phyloP scores from a whole-genome alignment of 2,888 invertebrate genomes.

The Macrosoma leucophasiata region DNA sequence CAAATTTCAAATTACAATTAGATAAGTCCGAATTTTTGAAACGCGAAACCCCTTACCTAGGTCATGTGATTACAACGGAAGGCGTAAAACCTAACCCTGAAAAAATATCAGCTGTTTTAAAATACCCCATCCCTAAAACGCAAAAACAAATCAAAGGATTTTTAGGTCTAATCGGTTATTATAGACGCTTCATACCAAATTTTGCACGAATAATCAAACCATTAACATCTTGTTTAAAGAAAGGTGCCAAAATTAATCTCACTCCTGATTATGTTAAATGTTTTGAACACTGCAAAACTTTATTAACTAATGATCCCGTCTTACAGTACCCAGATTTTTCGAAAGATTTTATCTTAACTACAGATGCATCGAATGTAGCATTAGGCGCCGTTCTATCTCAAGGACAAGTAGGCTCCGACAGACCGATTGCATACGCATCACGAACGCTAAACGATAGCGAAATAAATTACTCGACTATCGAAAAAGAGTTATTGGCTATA shows the following conservation, averaged over 20 bases:
- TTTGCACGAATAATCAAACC: conserved; percentile 18
- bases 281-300: conserved; percentile 20
- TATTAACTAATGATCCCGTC: conserved; percentile 30
- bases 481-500: conserved; percentile 31
- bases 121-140: conserved; percentile 9
- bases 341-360: conserved; percentile 21
- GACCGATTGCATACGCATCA: conserved; percentile 24
- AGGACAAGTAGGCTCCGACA: conserved; percentile 23
- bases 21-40: conserved; percentile 30
- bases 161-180: conserved; percentile 15
- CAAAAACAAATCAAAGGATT: conserved; percentile 14
- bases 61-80: conserved; percentile 13
- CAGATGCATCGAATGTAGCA: conserved; percentile 26
- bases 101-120: conserved; percentile 26
- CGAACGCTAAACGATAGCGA: conserved; percentile 29
- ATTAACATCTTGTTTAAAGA: conserved; percentile 13
- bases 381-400: conserved; percentile 27
- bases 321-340: conserved; percentile 26
- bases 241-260: conserved; percentile 9
- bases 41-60: conserved; percentile 24
- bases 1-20: conserved; percentile 29
- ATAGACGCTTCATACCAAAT: conserved; percentile 17
- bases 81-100: conserved; percentile 21
- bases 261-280: conserved; percentile 5
- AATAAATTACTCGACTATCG: conserved; percentile 29